Percentiles rank a stretch among this genome's conserved stretches.
These are phyloP conservation scores for Tetragnatha versicolor DNA, from an alignment of 1,140 invertebrate genomes.

Conservation along the genomic window DNA sequence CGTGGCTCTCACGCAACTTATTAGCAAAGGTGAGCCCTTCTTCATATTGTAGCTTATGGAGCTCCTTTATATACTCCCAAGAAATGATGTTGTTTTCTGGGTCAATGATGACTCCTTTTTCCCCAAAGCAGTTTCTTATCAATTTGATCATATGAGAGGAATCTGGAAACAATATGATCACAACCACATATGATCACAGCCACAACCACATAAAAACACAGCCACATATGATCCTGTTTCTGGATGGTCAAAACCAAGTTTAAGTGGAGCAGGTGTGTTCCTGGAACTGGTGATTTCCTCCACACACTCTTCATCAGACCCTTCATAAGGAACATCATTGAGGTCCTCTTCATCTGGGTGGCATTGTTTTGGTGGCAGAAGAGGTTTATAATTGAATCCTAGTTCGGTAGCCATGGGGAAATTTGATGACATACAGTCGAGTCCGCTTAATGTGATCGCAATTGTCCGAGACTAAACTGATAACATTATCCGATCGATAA, in stretches of 20 bases:
- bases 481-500: no score
- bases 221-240: no score
- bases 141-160: conserved; percentile 58
- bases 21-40: neutral
- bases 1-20: neutral
- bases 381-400: neutral
- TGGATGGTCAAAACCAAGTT: no score
- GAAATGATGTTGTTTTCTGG: neutral
- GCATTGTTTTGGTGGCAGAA: neutral
- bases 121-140: conserved; percentile 58
- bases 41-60: conserved; percentile 9
- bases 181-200: neutral
- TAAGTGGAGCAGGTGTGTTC: no score
- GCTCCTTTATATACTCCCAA: neutral
- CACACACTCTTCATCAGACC: no score
- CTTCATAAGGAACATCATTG: no score
- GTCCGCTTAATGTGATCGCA: no score
- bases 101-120: conserved; percentile 53
- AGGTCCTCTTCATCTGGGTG: no score
- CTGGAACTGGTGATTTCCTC: no score
- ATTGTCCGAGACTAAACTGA: no score
- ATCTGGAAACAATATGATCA: conserved; percentile 55
- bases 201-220: no score
- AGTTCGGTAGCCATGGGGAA: neutral
- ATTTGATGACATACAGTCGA: no score